Evolutionary conservation across 2,797 vertebrate species (phyloP).

Genomic region (Liparis tanakae): DNA sequence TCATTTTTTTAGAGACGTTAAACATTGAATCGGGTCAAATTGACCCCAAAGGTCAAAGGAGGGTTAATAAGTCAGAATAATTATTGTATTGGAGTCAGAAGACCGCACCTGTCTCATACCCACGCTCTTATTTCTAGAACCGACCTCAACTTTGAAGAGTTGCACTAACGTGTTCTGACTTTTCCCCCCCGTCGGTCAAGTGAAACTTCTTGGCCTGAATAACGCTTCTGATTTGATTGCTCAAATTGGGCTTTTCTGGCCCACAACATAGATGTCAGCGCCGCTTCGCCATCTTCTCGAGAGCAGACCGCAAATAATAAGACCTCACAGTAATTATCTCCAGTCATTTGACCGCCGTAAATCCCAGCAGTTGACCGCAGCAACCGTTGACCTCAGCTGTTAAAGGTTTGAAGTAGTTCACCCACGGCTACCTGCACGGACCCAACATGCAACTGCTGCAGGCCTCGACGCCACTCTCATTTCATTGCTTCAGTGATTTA

Average conservation of each 20-base stretch:
- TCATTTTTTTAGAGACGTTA: no score
- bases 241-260: slow-evolving; percentile 66
- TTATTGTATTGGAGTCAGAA: not conserved
- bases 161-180: slow-evolving; percentile 30
- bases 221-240: slow-evolving; percentile 69
- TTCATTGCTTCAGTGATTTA: not conserved
- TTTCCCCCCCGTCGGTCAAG: slow-evolving; percentile 14
- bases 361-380: slow-evolving; percentile 46
- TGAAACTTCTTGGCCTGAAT: slow-evolving; percentile 58
- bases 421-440: not conserved
- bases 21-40: no score
- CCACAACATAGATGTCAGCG: slow-evolving; percentile 52
- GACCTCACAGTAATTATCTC: slow-evolving; percentile 59
- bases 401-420: slow-evolving; percentile 26
- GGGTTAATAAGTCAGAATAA: slow-evolving; percentile 5
- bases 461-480: not conserved
- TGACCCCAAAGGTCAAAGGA: no score
- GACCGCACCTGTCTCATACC: not conserved
- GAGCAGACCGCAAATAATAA: slow-evolving; percentile 51
- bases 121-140: slow-evolving; percentile 8
- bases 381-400: slow-evolving; percentile 50
- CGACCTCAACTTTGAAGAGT: not conserved
- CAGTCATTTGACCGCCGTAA: slow-evolving; percentile 49
- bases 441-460: slow-evolving; percentile 13
- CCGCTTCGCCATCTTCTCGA: slow-evolving; percentile 13